Percentiles rank a stretch among this genome's conserved stretches.
Evolutionary conservation across 2,888 invertebrate genomes (phyloP).

Genomic region (Sphaerophoria rueppellii): DNA sequence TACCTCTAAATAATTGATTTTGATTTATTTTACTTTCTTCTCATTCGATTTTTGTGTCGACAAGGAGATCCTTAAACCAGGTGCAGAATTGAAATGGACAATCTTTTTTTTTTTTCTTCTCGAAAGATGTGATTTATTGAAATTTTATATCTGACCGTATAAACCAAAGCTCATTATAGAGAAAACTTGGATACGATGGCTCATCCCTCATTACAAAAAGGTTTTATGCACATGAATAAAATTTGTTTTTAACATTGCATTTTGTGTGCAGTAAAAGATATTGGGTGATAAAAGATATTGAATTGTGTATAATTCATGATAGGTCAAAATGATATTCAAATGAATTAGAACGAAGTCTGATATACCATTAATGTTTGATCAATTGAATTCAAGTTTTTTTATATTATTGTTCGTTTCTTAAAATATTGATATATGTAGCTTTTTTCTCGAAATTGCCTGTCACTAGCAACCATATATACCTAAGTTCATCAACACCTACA

Average conservation of each 20-base stretch:
- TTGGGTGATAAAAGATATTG: too few species aligned
- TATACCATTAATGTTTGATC: background rate
- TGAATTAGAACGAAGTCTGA: constrained; percentile 1
- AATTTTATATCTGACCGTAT: background rate
- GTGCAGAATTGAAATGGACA: constrained; percentile 12
- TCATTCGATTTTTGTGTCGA: constrained; percentile 4
- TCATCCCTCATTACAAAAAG: background rate
- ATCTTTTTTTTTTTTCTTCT: constrained; percentile 3
- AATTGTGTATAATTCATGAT: background rate
- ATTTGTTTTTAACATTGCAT: constrained; percentile 19
- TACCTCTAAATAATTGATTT: constrained; percentile 9
- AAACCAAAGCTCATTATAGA: background rate
- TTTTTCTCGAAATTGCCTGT: too few species aligned
- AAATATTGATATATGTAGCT: too few species aligned
- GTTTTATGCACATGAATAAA: constrained; percentile 16
- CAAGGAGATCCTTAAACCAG: background rate
- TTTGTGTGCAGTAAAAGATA: background rate
- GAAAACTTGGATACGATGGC: background rate
- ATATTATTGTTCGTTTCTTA: too few species aligned
- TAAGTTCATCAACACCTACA: too few species aligned
- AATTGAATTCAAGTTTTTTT: background rate
- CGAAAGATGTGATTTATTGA: constrained; percentile 25
- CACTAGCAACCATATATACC: too few species aligned
- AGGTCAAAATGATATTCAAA: background rate
- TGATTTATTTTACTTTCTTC: constrained; percentile 11